A percentile compares a stretch with the other conserved stretches of the same genome.
phyloP scores from a whole-genome alignment of 1,140 invertebrate species.

The Drosophila insularis region DNA sequence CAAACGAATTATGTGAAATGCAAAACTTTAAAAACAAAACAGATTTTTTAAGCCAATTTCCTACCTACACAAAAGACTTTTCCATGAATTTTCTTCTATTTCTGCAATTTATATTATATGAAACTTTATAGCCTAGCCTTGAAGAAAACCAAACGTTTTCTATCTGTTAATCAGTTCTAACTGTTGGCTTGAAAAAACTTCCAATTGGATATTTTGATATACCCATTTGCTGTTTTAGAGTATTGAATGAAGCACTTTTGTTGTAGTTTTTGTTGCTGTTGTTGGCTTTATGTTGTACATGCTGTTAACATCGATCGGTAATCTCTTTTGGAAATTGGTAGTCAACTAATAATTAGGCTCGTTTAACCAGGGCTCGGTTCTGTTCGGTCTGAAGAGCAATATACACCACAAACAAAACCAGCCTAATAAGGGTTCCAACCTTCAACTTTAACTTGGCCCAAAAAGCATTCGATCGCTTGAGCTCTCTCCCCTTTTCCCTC shows the following conservation, averaged over 20 bases:
- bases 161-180: too few species aligned
- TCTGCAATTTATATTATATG: too few species aligned
- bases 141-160: neutral
- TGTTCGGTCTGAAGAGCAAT: slow-evolving; percentile 16
- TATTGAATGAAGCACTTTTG: neutral
- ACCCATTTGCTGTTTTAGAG: neutral
- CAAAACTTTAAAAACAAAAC: too few species aligned
- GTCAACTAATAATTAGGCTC: slow-evolving; percentile 78
- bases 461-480: slow-evolving; percentile 22
- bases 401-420: neutral
- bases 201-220: neutral
- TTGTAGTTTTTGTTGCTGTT: slow-evolving; percentile 37
- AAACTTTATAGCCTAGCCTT: neutral
- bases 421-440: slow-evolving; percentile 43
- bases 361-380: slow-evolving; percentile 56
- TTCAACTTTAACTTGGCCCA: slow-evolving; percentile 63
- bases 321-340: slow-evolving; percentile 62
- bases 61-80: too few species aligned
- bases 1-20: too few species aligned
- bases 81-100: too few species aligned
- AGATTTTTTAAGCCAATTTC: too few species aligned
- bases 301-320: slow-evolving; percentile 65
- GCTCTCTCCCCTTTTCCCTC: neutral
- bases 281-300: slow-evolving; percentile 67
- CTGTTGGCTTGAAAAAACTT: too few species aligned